These are phyloP conservation scores for Osmerus eperlanus DNA, from an alignment of 2,113 vertebrate genomes.

Conservation along the genomic window DNA sequence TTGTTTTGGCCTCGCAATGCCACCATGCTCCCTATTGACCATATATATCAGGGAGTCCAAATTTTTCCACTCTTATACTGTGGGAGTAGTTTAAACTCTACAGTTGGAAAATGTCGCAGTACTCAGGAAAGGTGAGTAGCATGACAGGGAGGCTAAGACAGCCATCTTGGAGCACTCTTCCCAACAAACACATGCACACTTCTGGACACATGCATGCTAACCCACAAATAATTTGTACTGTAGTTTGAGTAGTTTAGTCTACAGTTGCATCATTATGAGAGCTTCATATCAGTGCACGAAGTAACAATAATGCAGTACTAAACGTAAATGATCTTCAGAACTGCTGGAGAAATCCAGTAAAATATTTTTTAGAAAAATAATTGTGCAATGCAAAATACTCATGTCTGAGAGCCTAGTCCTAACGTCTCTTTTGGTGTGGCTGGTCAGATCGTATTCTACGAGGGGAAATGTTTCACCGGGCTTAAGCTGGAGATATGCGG, in stretches of 20 bases:
- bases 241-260: background rate
- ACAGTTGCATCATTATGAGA: background rate
- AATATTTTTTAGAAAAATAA: background rate
- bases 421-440: background rate
- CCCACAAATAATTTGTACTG: background rate
- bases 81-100: conserved; percentile 62
- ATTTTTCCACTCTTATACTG: conserved; percentile 43
- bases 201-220: background rate
- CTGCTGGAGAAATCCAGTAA: background rate
- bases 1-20: conserved; percentile 54
- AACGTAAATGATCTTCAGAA: no score
- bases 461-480: conserved; percentile 80
- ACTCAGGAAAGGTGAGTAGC: conserved; percentile 88
- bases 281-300: background rate
- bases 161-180: conserved; percentile 12
- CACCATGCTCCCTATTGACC: conserved; percentile 21
- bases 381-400: background rate
- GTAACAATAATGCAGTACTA: no score
- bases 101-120: conserved; percentile 79
- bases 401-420: background rate
- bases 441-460: conserved; percentile 74
- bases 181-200: conserved; percentile 11
- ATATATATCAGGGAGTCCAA: conserved; percentile 75
- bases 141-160: conserved; percentile 13
- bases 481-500: conserved; percentile 74